Base-by-base conservation (phyloP, 2,888 invertebrate species). In the Troides helena region DNA sequence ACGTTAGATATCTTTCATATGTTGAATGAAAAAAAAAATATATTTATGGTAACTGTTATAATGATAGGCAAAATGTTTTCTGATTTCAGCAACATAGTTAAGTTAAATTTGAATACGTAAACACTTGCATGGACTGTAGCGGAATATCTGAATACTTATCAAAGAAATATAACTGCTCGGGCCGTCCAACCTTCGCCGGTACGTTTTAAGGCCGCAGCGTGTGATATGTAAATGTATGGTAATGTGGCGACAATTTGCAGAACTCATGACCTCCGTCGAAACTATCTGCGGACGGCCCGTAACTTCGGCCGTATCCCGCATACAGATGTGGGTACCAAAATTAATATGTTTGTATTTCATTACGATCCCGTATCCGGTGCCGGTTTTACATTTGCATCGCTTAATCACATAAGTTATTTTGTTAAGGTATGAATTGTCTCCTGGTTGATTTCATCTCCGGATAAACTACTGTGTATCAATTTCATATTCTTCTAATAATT, bases 301-400 rank as follows among this genome's bases (percentile, higher is more conserved):
- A 86, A 88, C 83, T 89, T 87, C 80, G 83, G 84, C 81, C 76
- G 70, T 71, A 81, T 84, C 82, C 79, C 76, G 77, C 84, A 83
- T 82, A 83, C 85, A 87, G 89, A 90, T 87, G 89, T 88, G 85
- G 86, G 84, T 78, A 14, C 81, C 83, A 81, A 88, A 88, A 89
- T 89, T 89, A 90, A 90, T 90, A 88, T 87, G 88, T 86, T 89
- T 86, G 85, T 88, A 84, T 84, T 86, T 76, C 77, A 88, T 90
- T 88, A 86, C 75, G 80, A 81, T 59, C 63, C 64, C 36, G 66
- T 59, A 64, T 68, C 46, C 53, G 58, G 61, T n/a, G 50, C 17
- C 23, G 21, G n/a, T n/a, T 36, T 23, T 61, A 36, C 39, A 70
- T 70, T 70, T 64, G 70, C 64, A 70, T 67, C 56, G 23, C 46